A percentile compares a stretch with the other conserved stretches of the same genome.
phyloP scores from a whole-genome alignment of 2,113 vertebrate genomes.

The Parus major region DNA sequence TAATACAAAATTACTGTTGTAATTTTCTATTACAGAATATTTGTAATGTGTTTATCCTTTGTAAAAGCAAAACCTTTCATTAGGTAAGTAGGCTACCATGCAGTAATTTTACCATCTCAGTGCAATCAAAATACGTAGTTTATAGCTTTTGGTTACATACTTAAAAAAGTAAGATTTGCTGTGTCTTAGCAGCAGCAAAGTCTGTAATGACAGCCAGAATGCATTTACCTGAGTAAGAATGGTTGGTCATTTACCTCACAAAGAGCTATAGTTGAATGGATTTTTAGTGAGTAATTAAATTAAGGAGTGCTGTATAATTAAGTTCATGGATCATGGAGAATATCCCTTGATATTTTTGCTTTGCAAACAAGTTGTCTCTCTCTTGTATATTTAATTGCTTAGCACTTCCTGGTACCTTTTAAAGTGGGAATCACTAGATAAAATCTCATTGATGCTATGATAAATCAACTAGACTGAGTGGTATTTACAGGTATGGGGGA shows the following conservation, averaged over 20 bases:
- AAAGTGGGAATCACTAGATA: neutral
- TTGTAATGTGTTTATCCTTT: neutral
- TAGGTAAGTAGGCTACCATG: neutral
- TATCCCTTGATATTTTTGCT: neutral
- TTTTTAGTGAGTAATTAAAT: neutral
- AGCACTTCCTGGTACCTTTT: neutral
- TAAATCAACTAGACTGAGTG: neutral
- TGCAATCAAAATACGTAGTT: neutral
- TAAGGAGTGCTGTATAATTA: neutral
- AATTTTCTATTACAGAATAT: no score
- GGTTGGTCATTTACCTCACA: neutral
- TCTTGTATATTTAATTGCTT: neutral
- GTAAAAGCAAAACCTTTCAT: neutral
- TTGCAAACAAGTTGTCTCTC: neutral
- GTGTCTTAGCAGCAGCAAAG: neutral
- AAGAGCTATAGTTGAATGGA: neutral
- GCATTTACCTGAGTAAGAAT: neutral
- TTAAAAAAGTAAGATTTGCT: neutral
- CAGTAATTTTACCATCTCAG: neutral
- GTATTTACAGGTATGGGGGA: neutral
- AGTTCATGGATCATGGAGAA: neutral
- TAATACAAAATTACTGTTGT: neutral
- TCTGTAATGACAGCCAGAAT: neutral
- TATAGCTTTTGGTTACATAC: neutral
- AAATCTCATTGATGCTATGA: neutral